Percentiles rank a stretch among this genome's conserved stretches.
These are phyloP conservation scores for Willisornis vidua DNA, from an alignment of 2,113 vertebrate genomes.

Conservation along the genomic window DNA sequence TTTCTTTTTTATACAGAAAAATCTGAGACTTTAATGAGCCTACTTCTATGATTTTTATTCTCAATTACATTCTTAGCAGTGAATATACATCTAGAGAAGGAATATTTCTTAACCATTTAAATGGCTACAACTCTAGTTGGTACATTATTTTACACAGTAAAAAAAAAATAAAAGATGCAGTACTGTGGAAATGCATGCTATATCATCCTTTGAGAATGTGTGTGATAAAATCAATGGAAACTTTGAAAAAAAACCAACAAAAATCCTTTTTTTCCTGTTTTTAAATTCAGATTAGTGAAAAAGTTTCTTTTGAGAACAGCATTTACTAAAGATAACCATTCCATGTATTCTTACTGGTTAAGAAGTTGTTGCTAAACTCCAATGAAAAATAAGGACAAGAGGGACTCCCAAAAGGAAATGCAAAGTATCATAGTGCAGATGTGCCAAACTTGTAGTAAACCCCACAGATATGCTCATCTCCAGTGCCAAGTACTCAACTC, in stretches of 20 bases:
- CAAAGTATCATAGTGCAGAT: neutral
- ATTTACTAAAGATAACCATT: neutral
- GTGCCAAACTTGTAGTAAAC: neutral
- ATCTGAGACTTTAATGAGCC: neutral
- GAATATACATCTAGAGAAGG: neutral
- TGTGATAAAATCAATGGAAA: neutral
- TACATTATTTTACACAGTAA: neutral
- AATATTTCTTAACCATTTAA: neutral
- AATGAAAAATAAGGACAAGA: neutral
- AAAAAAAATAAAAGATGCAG: neutral
- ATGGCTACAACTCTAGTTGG: neutral
- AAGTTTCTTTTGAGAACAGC: neutral
- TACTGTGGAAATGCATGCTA: neutral
- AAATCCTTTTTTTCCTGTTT: neutral
- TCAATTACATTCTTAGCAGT: neutral
- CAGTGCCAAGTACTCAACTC: rapidly evolving
- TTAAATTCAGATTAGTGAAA: neutral
- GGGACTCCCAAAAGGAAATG: neutral
- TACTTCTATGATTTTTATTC: neutral
- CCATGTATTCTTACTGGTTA: neutral
- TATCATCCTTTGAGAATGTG: neutral
- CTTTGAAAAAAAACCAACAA: neutral
- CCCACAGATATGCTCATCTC: neutral
- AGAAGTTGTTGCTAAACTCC: neutral
- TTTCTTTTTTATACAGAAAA: neutral